Conservation (phyloP, 2,888 invertebrate genomes). For the Drosophila suboccidentalis region DNA sequence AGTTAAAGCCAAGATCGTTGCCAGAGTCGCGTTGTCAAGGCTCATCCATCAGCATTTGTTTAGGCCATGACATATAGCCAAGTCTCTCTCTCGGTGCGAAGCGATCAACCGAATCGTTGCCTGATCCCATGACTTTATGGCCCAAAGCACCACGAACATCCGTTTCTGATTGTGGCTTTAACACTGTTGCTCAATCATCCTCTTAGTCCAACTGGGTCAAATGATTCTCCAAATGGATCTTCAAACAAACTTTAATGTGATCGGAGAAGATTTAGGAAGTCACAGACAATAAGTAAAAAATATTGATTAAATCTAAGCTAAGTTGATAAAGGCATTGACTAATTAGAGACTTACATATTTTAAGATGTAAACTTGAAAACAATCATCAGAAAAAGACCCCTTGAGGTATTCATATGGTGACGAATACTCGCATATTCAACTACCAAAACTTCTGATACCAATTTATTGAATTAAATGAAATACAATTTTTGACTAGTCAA, state of each 20-base stretch:
- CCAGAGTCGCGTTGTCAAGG: conserved; percentile 45
- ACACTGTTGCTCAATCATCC: conserved; percentile 36
- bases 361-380: too few species aligned
- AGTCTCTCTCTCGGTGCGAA: conserved; percentile 4
- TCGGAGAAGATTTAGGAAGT: not conserved
- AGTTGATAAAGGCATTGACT: not conserved
- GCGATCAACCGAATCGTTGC: conserved; percentile 20
- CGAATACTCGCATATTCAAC: too few species aligned
- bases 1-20: conserved; percentile 19
- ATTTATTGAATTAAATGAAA: too few species aligned
- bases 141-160: conserved; percentile 11
- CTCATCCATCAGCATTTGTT: conserved; percentile 53
- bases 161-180: not conserved
- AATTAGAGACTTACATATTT: too few species aligned
- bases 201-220: conserved; percentile 37
- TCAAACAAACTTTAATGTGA: not conserved
- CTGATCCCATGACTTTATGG: conserved; percentile 13
- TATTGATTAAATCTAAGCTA: not conserved
- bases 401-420: too few species aligned
- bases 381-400: too few species aligned
- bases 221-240: not conserved
- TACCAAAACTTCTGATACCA: too few species aligned
- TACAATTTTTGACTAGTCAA: too few species aligned
- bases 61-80: conserved; percentile 32
- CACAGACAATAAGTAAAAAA: not conserved